Evolutionary conservation across 1,140 invertebrate species (phyloP).

Genomic region (Zaprionus ornatus): DNA sequence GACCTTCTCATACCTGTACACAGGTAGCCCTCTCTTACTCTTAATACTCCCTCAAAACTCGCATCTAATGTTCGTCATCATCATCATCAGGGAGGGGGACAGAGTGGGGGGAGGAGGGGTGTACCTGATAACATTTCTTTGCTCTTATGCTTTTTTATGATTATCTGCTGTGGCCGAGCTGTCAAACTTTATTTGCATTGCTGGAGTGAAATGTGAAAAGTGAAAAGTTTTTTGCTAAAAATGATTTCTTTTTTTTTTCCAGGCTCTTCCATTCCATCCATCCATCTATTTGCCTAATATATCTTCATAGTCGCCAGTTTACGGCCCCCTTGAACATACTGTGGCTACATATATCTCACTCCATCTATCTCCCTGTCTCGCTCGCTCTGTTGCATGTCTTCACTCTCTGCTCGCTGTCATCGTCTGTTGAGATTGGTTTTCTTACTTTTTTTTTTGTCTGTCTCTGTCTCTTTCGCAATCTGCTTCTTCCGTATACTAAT

Average conservation of each 20-base stretch:
- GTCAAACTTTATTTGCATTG: slow-evolving; percentile 79
- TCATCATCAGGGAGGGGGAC: neutral
- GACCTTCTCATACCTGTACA: slow-evolving; percentile 27
- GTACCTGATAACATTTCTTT: slow-evolving; percentile 59
- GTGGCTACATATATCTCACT: slow-evolving; percentile 37
- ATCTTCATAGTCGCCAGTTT: slow-evolving; percentile 82
- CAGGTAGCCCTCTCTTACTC: slow-evolving; percentile 18
- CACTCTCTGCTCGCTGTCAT: slow-evolving; percentile 58
- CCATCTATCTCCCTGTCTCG: slow-evolving; percentile 43
- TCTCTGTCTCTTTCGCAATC: slow-evolving; percentile 21
- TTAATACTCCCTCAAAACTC: slow-evolving; percentile 16
- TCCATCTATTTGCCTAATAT: slow-evolving; percentile 82
- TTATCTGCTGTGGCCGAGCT: slow-evolving; percentile 53
- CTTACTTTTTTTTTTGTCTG: slow-evolving; percentile 35
- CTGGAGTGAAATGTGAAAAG: slow-evolving; percentile 45
- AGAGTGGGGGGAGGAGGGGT: neutral
- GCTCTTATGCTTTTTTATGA: slow-evolving; percentile 53
- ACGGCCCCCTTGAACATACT: slow-evolving; percentile 47
- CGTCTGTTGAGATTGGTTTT: slow-evolving; percentile 74
- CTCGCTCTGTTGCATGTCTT: slow-evolving; percentile 24
- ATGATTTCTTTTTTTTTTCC: slow-evolving; percentile 41
- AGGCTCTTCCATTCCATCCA: slow-evolving; percentile 23
- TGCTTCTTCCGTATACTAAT: slow-evolving; percentile 74
- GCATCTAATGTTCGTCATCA: slow-evolving; percentile 66
- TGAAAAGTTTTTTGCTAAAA: slow-evolving; percentile 62